phyloP scores from a whole-genome alignment of 2,797 vertebrate species.

The Oceanodroma leucorhoa region DNA sequence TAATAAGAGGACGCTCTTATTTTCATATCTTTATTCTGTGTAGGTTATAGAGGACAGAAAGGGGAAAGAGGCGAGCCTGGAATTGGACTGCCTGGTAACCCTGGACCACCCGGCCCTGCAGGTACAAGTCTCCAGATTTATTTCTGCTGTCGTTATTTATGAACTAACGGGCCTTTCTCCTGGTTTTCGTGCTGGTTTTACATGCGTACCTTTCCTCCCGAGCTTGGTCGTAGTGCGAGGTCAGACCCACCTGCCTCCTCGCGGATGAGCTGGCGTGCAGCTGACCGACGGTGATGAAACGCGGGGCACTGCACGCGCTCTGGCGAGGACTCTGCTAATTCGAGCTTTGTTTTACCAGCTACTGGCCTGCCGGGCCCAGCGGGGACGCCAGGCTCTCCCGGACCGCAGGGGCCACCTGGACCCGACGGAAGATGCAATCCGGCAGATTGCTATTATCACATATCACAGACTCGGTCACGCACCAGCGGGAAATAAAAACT shows the following conservation, averaged over 20 bases:
- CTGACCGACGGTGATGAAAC: neutral
- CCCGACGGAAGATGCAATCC: conserved; percentile 86
- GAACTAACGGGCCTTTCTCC: neutral
- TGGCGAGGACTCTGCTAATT: neutral
- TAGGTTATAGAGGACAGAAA: conserved; percentile 97
- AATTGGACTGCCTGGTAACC: conserved; percentile 87
- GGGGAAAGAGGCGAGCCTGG: conserved; percentile 96
- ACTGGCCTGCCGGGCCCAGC: conserved; percentile 70
- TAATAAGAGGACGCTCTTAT: conserved; percentile 21
- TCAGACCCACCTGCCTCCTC: neutral
- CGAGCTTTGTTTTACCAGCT: conserved; percentile 72
- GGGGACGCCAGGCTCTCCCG: conserved; percentile 78
- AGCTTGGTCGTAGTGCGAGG: accelerated
- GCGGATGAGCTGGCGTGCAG: neutral
- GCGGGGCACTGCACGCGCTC: accelerated
- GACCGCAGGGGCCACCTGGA: conserved; percentile 85
- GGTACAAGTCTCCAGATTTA: conserved; percentile 77
- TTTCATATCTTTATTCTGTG: conserved; percentile 61
- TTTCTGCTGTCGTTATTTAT: neutral
- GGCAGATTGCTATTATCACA: conserved; percentile 81
- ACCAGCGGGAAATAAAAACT: conserved; percentile 68
- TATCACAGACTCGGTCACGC: conserved; percentile 66
- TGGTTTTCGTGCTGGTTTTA: neutral
- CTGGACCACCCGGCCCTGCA: conserved; percentile 85
- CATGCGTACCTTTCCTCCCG: neutral